A percentile compares a stretch with the other conserved stretches of the same genome.
These are phyloP conservation scores for Dipodomys stephensi DNA, from an alignment of 2,113 vertebrate species.

Conservation along the genomic window DNA sequence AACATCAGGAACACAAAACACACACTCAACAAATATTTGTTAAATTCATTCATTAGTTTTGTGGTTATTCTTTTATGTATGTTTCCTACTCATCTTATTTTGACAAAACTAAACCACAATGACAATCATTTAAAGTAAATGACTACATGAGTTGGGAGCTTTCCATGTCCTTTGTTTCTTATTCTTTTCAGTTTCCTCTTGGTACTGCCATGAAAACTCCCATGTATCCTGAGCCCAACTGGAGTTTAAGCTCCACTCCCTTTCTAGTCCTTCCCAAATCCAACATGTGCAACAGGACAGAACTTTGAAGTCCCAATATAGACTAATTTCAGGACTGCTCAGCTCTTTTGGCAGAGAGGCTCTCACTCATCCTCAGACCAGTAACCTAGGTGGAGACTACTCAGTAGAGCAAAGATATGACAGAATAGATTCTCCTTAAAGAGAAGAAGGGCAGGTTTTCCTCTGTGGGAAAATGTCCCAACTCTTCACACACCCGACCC, in stretches of 20 bases:
- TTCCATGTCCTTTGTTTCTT: slow-evolving; percentile 22
- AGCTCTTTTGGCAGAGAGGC: not conserved
- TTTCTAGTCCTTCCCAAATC: not conserved
- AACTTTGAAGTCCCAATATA: not conserved
- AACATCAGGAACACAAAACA: not conserved
- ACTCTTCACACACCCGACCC: not conserved
- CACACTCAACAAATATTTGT: slow-evolving; percentile 27
- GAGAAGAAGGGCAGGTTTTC: not conserved
- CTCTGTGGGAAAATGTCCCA: not conserved
- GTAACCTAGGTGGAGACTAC: not conserved
- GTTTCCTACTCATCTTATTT: slow-evolving; percentile 20
- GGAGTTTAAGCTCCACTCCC: not conserved
- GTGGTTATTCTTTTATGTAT: not conserved
- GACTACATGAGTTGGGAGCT: not conserved
- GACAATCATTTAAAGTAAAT: slow-evolving; percentile 43
- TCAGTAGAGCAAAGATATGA: not conserved
- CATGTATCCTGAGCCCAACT: slow-evolving; percentile 12
- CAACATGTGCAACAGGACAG: not conserved
- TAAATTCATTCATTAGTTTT: not conserved
- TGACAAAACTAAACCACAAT: slow-evolving; percentile 41
- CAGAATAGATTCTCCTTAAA: not conserved
- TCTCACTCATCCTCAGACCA: not conserved
- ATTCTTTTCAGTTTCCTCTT: slow-evolving; percentile 40
- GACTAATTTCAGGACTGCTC: not conserved
- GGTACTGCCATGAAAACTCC: not conserved